Conservation (phyloP, 2,888 invertebrate species). For the Drosophila neoperkinsi region DNA sequence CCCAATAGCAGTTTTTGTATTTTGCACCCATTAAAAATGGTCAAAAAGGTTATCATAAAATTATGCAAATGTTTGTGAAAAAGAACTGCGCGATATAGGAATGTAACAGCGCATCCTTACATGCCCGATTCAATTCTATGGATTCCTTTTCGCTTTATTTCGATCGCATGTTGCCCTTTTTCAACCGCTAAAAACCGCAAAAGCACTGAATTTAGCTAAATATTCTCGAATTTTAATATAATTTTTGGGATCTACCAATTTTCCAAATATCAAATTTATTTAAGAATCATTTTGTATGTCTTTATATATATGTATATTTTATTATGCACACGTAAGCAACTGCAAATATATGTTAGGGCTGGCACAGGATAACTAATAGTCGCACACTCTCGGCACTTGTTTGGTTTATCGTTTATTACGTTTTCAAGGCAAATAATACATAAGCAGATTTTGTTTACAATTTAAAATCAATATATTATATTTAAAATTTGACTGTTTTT, state of each 20-base stretch:
- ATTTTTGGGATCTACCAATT: not conserved
- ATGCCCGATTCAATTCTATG: not conserved
- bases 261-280: not conserved
- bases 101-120: not conserved
- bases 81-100: not conserved
- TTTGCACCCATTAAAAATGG: not conserved
- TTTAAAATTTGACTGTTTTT: slow-evolving; percentile 31
- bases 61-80: not conserved
- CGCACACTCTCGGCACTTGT: not conserved
- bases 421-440: slow-evolving; percentile 73
- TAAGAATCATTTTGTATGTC: not conserved
- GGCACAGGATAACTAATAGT: not conserved
- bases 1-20: not conserved
- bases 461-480: slow-evolving; percentile 48
- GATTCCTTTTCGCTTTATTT: not conserved
- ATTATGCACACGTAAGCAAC: not conserved
- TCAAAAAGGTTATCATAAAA: not conserved
- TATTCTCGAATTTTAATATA: not conserved
- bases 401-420: slow-evolving; percentile 64
- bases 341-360: not conserved
- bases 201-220: not conserved
- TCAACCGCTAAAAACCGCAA: not conserved
- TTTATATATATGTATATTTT: not conserved
- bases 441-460: slow-evolving; percentile 46
- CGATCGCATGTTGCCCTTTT: not conserved